Evolutionary conservation across 2,888 invertebrate species (phyloP).

Genomic region (Lagria hirta): DNA sequence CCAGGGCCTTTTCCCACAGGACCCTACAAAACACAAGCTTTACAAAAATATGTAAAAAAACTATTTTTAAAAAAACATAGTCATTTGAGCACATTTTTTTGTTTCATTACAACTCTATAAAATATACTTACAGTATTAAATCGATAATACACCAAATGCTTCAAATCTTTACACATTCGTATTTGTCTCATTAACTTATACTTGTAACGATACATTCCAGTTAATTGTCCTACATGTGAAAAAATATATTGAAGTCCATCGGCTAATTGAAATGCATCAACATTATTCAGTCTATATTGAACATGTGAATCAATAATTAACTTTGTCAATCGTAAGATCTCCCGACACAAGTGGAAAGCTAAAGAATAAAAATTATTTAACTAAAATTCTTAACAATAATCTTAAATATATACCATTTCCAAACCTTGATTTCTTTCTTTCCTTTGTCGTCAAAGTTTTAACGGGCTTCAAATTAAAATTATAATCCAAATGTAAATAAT

Average conservation of each 20-base stretch:
- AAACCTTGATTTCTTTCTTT: conserved; percentile 96
- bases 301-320: conserved; percentile 99
- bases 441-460: conserved; percentile 98
- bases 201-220: conserved; percentile 99
- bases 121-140: conserved; percentile 85
- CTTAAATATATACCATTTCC: conserved; percentile 73
- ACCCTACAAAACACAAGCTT: conserved; percentile 63
- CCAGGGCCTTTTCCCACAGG: conserved; percentile 99
- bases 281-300: conserved; percentile 98
- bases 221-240: conserved; percentile 98
- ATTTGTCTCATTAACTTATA: conserved; percentile 99
- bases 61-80: conserved; percentile 3
- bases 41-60: no score
- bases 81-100: not conserved
- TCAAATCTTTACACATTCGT: conserved; percentile 99
- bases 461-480: conserved; percentile 99
- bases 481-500: conserved; percentile 99
- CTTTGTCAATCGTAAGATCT: conserved; percentile 97
- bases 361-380: conserved; percentile 6
- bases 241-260: conserved; percentile 99
- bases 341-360: conserved; percentile 99
- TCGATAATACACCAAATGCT: conserved; percentile 98
- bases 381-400: not conserved
- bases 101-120: not conserved
- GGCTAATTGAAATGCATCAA: conserved; percentile 97